Conservation (phyloP, 2,113 vertebrate genomes). For the Cygnus buccinator region DNA sequence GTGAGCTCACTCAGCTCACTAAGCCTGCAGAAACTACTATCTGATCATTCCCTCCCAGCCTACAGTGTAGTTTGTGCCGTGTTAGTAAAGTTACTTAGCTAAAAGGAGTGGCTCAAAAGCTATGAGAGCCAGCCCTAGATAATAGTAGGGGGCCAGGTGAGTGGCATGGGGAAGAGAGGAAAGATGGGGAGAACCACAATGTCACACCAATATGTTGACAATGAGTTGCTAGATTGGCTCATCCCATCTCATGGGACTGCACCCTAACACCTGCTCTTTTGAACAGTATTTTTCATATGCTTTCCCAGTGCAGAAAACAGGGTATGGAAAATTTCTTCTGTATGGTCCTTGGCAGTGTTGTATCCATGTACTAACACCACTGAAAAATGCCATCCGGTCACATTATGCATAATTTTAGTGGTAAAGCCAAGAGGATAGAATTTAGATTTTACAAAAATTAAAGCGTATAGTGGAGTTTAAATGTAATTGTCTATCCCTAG, state of each 20-base stretch:
- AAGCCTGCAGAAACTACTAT: neutral
- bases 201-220: neutral
- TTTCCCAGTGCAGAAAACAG: neutral
- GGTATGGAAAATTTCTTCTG: neutral
- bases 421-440: neutral
- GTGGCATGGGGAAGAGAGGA: neutral
- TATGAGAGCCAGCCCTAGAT: neutral
- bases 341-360: neutral
- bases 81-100: neutral
- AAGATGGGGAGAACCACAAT: neutral
- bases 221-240: neutral
- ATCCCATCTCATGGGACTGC: neutral
- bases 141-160: accelerated
- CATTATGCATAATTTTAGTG: neutral
- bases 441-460: neutral
- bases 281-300: neutral
- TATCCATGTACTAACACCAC: neutral
- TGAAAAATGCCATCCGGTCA: neutral
- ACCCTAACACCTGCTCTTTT: neutral
- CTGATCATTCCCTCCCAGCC: neutral
- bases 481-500: neutral
- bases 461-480: neutral
- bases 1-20: neutral
- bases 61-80: neutral
- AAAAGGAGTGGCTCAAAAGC: neutral